These are phyloP conservation scores for Sebastes cheni DNA, from an alignment of 2,797 vertebrate species.

Conservation along the genomic window DNA sequence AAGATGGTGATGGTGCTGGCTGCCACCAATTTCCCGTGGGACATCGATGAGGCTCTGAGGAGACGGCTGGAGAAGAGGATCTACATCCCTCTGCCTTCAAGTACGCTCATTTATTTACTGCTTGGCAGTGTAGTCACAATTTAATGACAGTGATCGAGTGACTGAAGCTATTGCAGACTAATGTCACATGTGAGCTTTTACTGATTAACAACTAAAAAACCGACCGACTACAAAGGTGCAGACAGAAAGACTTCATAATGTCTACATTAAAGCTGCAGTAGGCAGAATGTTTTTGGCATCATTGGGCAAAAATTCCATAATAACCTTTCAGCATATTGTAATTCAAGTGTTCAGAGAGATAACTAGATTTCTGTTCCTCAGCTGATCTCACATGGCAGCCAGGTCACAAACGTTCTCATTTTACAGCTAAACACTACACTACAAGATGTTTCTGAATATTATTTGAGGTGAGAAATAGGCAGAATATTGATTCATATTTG, in stretches of 20 bases:
- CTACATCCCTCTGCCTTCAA: conserved; percentile 97
- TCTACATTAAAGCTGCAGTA: background rate
- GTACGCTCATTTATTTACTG: conserved; percentile 68
- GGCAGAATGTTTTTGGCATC: too few relatives aligned
- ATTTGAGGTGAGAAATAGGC: too few relatives aligned
- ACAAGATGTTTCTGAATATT: too few relatives aligned
- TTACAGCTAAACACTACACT: too few relatives aligned
- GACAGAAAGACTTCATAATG: background rate
- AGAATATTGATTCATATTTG: too few relatives aligned
- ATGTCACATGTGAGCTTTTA: background rate
- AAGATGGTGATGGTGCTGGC: conserved; percentile 99
- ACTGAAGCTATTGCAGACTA: background rate
- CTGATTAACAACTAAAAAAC: background rate
- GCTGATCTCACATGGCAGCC: too few relatives aligned
- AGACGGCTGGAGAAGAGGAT: conserved; percentile 97
- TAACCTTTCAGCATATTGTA: too few relatives aligned
- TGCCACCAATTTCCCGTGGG: conserved; percentile 99
- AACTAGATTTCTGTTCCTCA: too few relatives aligned
- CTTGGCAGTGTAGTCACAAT: background rate
- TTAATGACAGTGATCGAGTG: background rate
- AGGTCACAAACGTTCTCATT: too few relatives aligned
- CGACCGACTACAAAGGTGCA: background rate
- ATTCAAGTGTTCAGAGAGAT: too few relatives aligned
- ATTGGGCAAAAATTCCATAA: too few relatives aligned
- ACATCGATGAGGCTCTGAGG: conserved; percentile 97